Conservation (phyloP, 2,888 invertebrate species). For the Spatulosminthurus flaviceps region DNA sequence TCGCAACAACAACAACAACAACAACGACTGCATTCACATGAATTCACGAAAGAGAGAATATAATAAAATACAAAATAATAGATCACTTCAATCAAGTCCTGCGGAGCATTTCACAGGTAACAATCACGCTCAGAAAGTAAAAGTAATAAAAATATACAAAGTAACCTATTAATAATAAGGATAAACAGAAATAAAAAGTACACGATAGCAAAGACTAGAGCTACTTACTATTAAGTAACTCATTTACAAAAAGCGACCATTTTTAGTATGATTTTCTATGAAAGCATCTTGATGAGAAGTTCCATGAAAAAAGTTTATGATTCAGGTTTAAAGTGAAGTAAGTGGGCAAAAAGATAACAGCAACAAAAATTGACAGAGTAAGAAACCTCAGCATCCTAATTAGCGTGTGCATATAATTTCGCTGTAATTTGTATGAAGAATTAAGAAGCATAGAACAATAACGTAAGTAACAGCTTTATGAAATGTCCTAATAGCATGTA, state of each 20-base stretch:
- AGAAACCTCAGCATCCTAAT: too few relatives aligned
- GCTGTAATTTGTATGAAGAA: too few relatives aligned
- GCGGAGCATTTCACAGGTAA: neutral
- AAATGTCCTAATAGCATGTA: neutral
- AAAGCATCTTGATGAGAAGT: neutral
- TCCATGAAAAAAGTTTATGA: neutral
- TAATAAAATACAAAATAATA: constrained; percentile 29
- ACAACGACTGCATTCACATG: constrained; percentile 10
- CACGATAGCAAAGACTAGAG: neutral
- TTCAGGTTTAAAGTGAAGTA: too few relatives aligned
- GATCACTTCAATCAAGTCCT: neutral
- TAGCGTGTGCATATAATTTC: too few relatives aligned
- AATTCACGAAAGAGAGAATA: neutral
- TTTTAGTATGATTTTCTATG: constrained; percentile 2
- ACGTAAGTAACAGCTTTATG: neutral
- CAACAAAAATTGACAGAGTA: too few relatives aligned
- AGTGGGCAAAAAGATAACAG: too few relatives aligned
- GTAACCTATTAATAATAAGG: neutral
- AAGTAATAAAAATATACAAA: neutral
- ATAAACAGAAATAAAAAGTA: neutral
- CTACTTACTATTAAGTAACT: neutral
- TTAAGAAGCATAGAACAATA: too few relatives aligned
- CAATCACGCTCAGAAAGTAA: constrained; percentile 19
- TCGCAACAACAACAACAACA: constrained; percentile 29
- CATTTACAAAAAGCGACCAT: neutral